These are phyloP conservation scores for Anguilla marmorata DNA, from an alignment of 2,797 vertebrate genomes.

Conservation along the genomic window DNA sequence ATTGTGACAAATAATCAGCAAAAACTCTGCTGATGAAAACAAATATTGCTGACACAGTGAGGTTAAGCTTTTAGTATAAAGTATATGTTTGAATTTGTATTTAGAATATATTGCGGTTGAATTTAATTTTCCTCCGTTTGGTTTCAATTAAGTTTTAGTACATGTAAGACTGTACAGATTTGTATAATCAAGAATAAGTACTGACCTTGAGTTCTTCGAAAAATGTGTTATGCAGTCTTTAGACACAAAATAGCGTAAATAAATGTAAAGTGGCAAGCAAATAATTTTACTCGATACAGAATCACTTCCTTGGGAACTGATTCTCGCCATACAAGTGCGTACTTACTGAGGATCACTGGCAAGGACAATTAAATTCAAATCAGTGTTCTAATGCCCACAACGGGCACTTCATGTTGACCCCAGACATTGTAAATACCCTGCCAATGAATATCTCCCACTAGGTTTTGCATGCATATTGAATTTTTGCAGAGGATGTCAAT, in stretches of 20 bases:
- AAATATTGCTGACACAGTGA: neutral
- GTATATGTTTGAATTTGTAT: neutral
- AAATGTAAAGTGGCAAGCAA: neutral
- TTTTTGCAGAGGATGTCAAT: constrained; percentile 1
- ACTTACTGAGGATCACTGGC: neutral
- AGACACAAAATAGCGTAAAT: neutral
- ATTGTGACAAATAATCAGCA: neutral
- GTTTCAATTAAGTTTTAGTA: neutral
- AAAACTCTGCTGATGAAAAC: neutral
- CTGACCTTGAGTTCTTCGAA: constrained; percentile 3
- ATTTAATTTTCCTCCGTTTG: neutral
- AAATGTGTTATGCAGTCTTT: neutral
- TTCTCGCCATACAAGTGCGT: neutral
- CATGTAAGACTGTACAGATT: neutral
- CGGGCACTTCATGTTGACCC: constrained; percentile 7
- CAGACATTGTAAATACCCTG: neutral
- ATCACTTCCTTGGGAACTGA: neutral
- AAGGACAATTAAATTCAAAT: neutral
- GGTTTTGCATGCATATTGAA: constrained; percentile 13
- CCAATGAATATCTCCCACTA: neutral
- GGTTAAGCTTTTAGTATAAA: neutral
- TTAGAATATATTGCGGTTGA: neutral
- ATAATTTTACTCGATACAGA: neutral
- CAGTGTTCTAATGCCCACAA: neutral
- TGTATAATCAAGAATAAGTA: neutral